A percentile compares a stretch with the other conserved stretches of the same genome.
Evolutionary conservation across 2,888 invertebrate species (phyloP).

Genomic region (Synanthedon myopaeformis): DNA sequence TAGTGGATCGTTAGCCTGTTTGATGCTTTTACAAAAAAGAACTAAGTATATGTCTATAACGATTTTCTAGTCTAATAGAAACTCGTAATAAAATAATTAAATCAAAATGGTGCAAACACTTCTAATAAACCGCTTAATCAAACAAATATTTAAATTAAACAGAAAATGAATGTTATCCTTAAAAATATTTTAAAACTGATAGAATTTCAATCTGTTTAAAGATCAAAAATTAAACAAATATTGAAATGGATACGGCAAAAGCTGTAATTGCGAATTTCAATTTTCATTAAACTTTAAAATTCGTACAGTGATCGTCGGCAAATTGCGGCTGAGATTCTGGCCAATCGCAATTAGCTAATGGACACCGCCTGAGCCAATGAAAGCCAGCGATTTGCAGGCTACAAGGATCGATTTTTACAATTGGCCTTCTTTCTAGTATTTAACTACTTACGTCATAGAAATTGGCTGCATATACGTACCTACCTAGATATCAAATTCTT

Average conservation of each 20-base stretch:
- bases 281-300: conserved; percentile 7
- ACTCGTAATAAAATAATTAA: too few species aligned
- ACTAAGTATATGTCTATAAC: too few species aligned
- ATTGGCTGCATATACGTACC: too few species aligned
- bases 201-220: not conserved
- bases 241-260: conserved; percentile 1
- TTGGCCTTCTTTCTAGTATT: not conserved
- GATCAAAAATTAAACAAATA: conserved; percentile 2
- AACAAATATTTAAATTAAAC: too few species aligned
- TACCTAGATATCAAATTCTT: too few species aligned
- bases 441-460: too few species aligned
- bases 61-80: too few species aligned
- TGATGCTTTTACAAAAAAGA: too few species aligned
- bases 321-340: conserved; percentile 18
- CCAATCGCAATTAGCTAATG: conserved; percentile 39
- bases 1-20: too few species aligned
- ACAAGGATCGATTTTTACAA: not conserved
- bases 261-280: conserved; percentile 2
- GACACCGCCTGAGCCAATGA: conserved; percentile 18
- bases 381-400: conserved; percentile 9
- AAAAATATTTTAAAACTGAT: not conserved
- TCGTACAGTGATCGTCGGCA: conserved; percentile 12
- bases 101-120: too few species aligned
- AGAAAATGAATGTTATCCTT: not conserved
- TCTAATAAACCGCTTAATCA: too few species aligned